Conservation (phyloP, 2,797 vertebrate genomes). For the Acrossocheilus wenchowensis region DNA sequence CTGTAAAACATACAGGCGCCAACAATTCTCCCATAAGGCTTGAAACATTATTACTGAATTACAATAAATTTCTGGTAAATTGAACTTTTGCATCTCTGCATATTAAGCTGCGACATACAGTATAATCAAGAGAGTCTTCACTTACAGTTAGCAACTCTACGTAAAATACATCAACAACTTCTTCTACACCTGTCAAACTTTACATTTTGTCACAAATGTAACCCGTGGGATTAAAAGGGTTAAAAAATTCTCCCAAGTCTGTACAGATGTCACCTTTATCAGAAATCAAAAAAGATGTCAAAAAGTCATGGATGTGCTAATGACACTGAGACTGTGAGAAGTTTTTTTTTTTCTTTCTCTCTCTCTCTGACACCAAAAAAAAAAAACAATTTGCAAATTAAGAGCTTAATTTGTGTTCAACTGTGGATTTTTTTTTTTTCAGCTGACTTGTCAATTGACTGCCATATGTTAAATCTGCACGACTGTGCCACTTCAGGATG, state of each 20-base stretch:
- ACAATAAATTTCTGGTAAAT: neutral
- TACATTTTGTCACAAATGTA: neutral
- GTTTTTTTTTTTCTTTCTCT: neutral
- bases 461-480: conserved; percentile 44
- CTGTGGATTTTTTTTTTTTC: conserved; percentile 32
- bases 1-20: neutral
- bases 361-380: neutral
- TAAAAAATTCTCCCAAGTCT: neutral
- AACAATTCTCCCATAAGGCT: neutral
- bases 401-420: conserved; percentile 44
- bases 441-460: conserved; percentile 46
- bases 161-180: neutral
- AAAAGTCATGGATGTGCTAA: conserved; percentile 9
- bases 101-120: neutral
- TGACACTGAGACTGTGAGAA: conserved; percentile 7
- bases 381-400: neutral
- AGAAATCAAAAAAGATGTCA: conserved; percentile 18
- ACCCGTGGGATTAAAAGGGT: neutral
- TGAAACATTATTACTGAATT: neutral
- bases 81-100: neutral
- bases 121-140: neutral
- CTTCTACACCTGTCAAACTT: neutral
- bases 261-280: conserved; percentile 7
- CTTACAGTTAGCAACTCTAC: neutral
- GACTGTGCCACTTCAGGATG: conserved; percentile 21